A percentile compares a stretch with the other conserved stretches of the same genome.
Evolutionary conservation across 2,888 invertebrate species (phyloP).

Genomic region (Pharmacophagus antenor): DNA sequence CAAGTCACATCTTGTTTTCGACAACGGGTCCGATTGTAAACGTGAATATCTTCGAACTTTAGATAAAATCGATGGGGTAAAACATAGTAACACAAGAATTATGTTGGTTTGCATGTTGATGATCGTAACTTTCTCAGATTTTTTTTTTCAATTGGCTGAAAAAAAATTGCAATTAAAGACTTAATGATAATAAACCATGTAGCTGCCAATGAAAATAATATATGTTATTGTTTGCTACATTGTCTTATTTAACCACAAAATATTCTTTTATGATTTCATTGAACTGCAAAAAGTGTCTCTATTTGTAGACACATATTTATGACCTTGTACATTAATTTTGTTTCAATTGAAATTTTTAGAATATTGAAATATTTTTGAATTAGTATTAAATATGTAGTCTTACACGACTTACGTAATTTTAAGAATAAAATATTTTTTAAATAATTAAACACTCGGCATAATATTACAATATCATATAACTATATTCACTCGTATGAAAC

Average conservation of each 20-base stretch:
- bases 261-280: no score
- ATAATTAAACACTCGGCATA: neutral
- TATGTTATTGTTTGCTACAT: conserved; percentile 2
- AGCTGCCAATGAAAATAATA: conserved; percentile 33
- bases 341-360: no score
- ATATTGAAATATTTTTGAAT: no score
- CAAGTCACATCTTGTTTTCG: conserved; percentile 82
- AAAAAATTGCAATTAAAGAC: conserved; percentile 29
- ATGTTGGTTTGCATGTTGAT: conserved; percentile 53
- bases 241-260: no score
- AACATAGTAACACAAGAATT: conserved; percentile 47
- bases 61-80: conserved; percentile 48
- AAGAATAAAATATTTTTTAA: neutral
- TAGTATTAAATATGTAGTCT: neutral
- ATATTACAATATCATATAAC: neutral
- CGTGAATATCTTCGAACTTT: conserved; percentile 62
- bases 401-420: neutral
- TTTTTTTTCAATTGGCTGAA: conserved; percentile 34
- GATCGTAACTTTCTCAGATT: conserved; percentile 29
- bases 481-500: conserved; percentile 16
- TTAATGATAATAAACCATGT: conserved; percentile 34
- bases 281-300: no score
- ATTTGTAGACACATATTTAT: no score
- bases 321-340: no score
- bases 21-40: conserved; percentile 73